Evolutionary conservation across 2,888 invertebrate genomes (phyloP), one percentile per base, ranked within the genome.

Genomic region (Eutolmus rufibarbis): DNA sequence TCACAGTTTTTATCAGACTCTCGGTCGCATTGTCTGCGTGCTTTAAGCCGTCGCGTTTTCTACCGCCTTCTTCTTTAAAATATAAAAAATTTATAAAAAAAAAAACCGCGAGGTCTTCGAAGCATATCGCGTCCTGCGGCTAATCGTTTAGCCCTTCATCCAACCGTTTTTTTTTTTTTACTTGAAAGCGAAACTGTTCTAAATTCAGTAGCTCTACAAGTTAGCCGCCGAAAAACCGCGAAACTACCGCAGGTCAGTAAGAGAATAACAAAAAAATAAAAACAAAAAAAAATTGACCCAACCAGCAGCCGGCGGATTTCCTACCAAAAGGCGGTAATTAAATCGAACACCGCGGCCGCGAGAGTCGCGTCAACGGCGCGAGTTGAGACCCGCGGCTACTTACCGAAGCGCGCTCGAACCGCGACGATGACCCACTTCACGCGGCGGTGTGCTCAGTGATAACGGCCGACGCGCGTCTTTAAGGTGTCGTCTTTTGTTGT

Each of bases 1-100:
- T 57, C 57, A 86, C 86, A 86, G 86, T 86, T 86, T 79, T 86
- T 86, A 86, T 86, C 79, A 86, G 78, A 43, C 86, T 43, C 56
- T 86, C 86, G 78, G 77, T 86, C 86, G 78, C 34, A 66, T 78
- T 86, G 86, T 79, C 74, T 51, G 57, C 86, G 40, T 86, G 86
- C 28, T 23, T 74, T 16, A 37, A n/a, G 40, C 19, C 37, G 76
- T 57, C 34, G 9, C 12, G 14, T 34, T 37, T 40, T 34, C 37
- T 40, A n/a, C 31, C 43, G 1, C 3, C 43, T 37, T 76, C 31
- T 34, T 76, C 74, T 5, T 19, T 43, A 12, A 43, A 43, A 43
- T 2, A 43, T 12, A 40, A 5, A 12, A 43, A 12, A 43, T 0
- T 7, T 12, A 43, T 43, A 4, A 12, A 12, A 2, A 12, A 8